These are phyloP conservation scores for Microctonus hyperodae DNA, from an alignment of 2,888 invertebrate genomes.

Conservation along the genomic window DNA sequence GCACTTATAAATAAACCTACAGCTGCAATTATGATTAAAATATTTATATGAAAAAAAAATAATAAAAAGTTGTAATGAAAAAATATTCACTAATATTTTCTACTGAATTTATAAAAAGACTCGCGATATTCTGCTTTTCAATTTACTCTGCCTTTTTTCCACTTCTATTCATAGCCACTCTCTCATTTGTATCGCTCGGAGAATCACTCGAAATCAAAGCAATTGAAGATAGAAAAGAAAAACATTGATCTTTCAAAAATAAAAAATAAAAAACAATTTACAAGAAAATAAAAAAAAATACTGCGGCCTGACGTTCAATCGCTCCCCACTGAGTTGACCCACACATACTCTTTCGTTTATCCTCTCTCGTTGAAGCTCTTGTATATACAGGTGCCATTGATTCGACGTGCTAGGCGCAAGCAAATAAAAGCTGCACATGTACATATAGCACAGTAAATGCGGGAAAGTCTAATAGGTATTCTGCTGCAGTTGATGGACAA, in stretches of 20 bases:
- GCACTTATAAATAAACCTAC: background rate
- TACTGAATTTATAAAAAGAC: background rate
- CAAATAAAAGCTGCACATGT: constrained; percentile 10
- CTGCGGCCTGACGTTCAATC: background rate
- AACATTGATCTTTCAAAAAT: background rate
- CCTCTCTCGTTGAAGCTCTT: constrained; percentile 5
- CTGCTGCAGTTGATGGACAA: constrained; percentile 10
- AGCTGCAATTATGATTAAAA: background rate
- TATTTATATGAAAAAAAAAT: background rate
- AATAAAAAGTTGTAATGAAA: too few relatives aligned
- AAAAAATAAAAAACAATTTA: background rate
- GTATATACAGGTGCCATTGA: constrained; percentile 17
- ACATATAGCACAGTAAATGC: background rate
- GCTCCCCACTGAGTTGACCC: constrained; percentile 1
- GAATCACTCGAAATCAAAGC: background rate
- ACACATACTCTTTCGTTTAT: background rate
- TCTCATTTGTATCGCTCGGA: background rate
- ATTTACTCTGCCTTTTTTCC: background rate
- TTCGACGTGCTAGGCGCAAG: constrained; percentile 12
- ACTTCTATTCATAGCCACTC: background rate
- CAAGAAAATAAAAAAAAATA: background rate
- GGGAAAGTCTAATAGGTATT: constrained; percentile 9
- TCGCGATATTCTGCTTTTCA: background rate
- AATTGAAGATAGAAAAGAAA: background rate
- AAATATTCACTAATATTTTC: background rate